Conservation (phyloP, 2,797 vertebrate genomes). For the Acanthurus leucopareius region DNA sequence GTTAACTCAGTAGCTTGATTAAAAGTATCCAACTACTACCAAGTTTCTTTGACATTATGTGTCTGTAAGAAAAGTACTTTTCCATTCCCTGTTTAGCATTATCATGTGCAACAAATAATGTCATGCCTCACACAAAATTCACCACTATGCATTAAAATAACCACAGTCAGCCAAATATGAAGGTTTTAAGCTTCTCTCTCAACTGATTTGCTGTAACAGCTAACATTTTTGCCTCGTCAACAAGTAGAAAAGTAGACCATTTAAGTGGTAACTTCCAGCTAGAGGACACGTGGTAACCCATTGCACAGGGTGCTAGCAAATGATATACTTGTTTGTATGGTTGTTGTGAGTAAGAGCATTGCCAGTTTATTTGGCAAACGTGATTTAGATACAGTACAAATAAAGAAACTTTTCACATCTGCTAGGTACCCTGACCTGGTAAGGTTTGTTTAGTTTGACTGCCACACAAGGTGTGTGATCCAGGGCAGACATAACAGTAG, state of each 20-base stretch:
- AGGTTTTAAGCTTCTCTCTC: neutral
- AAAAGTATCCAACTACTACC: slow-evolving; percentile 15
- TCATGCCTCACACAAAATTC: too few species aligned
- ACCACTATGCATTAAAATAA: neutral
- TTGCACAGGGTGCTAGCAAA: neutral
- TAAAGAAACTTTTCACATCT: neutral
- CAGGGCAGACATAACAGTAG: slow-evolving; percentile 36
- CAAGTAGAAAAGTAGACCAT: neutral
- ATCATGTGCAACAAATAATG: neutral
- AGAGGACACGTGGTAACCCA: slow-evolving; percentile 5
- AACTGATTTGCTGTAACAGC: neutral
- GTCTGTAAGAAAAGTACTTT: neutral
- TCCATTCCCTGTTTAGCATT: neutral
- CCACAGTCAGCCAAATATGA: neutral
- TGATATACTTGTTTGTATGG: neutral
- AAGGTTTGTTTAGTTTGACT: neutral
- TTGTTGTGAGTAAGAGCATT: neutral
- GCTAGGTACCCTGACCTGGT: too few species aligned
- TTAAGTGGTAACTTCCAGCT: neutral
- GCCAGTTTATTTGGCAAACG: neutral
- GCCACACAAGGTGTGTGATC: slow-evolving; percentile 30
- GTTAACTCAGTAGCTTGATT: neutral
- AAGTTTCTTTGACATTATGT: slow-evolving; percentile 43
- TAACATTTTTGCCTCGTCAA: neutral
- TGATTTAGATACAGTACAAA: neutral